Percentiles rank a stretch among this genome's conserved stretches.
Conservation (phyloP, 2,888 invertebrate genomes). For the Lithophane leautieri region DNA sequence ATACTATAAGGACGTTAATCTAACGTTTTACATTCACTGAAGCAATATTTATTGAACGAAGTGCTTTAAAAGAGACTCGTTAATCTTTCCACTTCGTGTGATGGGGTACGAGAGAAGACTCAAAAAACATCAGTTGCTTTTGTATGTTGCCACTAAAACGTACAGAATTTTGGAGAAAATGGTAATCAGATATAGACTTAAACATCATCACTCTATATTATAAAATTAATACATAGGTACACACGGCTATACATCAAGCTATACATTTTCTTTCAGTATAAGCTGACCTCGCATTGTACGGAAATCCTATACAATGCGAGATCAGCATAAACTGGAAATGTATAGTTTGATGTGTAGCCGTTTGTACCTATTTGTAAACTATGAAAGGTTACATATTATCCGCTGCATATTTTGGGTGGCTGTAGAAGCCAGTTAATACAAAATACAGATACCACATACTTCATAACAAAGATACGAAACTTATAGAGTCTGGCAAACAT, state of each 20-base stretch:
- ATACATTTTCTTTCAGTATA: too few relatives aligned
- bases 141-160: neutral
- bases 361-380: neutral
- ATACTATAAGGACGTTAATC: neutral
- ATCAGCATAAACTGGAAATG: too few relatives aligned
- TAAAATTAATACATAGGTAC: too few relatives aligned
- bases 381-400: too few relatives aligned
- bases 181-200: neutral
- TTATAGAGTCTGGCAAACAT: conserved; percentile 49
- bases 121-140: neutral
- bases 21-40: conserved; percentile 19
- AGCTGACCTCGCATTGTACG: too few relatives aligned
- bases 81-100: conserved; percentile 30
- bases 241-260: too few relatives aligned
- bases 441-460: neutral
- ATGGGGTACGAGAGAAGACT: neutral
- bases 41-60: conserved; percentile 29
- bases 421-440: too few relatives aligned
- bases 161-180: neutral
- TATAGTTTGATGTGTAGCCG: too few relatives aligned
- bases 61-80: conserved; percentile 12
- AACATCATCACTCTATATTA: neutral
- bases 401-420: too few relatives aligned
- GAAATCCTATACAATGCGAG: too few relatives aligned
- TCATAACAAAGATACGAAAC: conserved; percentile 19